phyloP scores from a whole-genome alignment of 2,113 vertebrate genomes.

The Alligator sinensis region DNA sequence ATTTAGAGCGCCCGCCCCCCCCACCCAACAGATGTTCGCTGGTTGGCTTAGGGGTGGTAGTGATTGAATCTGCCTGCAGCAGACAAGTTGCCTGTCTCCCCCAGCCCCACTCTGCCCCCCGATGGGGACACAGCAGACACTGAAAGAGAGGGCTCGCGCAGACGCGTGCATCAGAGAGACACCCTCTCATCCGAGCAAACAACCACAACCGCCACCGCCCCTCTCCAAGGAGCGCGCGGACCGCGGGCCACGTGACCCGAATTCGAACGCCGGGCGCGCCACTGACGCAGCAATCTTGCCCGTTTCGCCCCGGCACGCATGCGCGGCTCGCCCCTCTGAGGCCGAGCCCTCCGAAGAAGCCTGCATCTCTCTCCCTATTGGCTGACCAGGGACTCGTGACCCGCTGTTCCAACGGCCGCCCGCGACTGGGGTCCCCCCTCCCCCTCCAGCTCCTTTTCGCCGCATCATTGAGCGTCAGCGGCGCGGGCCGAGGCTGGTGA shows the following conservation, averaged over 20 bases:
- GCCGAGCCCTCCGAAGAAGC: accelerated
- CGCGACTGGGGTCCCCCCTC: accelerated
- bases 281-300: accelerated
- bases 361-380: neutral
- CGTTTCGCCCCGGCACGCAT: neutral
- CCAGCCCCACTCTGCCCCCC: too few species aligned
- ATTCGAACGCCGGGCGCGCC: neutral
- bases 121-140: too few species aligned
- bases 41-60: too few species aligned
- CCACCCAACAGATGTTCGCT: too few species aligned
- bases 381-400: neutral
- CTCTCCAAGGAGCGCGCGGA: accelerated
- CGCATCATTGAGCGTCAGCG: neutral
- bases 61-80: too few species aligned
- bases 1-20: too few species aligned
- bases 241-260: neutral
- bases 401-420: accelerated
- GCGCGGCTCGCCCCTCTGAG: neutral
- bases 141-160: too few species aligned
- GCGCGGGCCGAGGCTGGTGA: accelerated
- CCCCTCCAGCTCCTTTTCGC: accelerated
- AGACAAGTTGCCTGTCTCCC: too few species aligned
- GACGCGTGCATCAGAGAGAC: too few species aligned
- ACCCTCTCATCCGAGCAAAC: too few species aligned
- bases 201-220: neutral